Evolutionary conservation across 2,113 vertebrate genomes (phyloP), one percentile per base, ranked within the genome.

Genomic region (Chloropsis cyanopogon): DNA sequence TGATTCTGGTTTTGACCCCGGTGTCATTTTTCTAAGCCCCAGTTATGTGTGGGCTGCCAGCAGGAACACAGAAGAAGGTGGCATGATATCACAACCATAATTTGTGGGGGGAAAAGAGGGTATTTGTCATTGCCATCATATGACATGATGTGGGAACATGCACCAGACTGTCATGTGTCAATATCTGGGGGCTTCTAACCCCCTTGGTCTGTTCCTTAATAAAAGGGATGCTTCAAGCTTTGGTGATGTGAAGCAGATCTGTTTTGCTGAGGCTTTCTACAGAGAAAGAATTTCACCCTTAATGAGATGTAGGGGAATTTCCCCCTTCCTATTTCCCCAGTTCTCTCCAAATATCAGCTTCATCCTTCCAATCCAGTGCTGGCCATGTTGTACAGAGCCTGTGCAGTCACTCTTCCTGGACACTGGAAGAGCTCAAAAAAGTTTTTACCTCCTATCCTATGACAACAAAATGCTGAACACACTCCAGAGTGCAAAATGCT

Each of bases 71-170:
- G 57, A 86, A 78, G 68, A 78, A 53, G 21, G 41, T 60, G 42
- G 7, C 6, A 37, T 47, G 41, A 78, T 42, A 41, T 25, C 54
- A 60, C n/a, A 91, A 39, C 7, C 5, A 21, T 11, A 50, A 65
- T 44, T 69, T 21, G 12, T 4, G 15, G 14, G 8, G 18, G 6
- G 0, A 24, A 85, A 63, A 37, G 12, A 66, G 7, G 1, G 0
- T 35, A 20, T 60, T 12, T 87, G 17, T 33, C n/a, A 41, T 29
- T 52, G 11, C 26, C 29, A 37, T n/a, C 39, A 6, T 2, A 31
- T 44, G 39, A 29, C 21, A 25, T 2, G 23, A 16, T 26, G 13
- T 66, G 37, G 42, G 46, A 86, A 60, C 42, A 14, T 0, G 0
- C n/a, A 61, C 10, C 31, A 54, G n/a, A 25, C 33, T 28, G 28